These are phyloP conservation scores for Lathronympha strigana DNA, from an alignment of 2,888 invertebrate species.

Conservation along the genomic window DNA sequence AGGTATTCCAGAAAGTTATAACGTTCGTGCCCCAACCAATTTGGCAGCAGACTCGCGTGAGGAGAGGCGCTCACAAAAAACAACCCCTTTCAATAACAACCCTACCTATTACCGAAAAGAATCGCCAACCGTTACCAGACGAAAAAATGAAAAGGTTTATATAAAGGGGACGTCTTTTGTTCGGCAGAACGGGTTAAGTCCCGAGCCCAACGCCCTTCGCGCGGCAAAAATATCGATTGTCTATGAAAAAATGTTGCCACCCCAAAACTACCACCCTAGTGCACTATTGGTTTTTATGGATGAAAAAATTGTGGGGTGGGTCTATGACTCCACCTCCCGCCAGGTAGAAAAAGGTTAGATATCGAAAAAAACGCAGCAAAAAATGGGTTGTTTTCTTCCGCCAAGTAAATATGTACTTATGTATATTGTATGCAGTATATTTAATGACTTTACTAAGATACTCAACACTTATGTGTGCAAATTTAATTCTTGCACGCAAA, in stretches of 20 bases:
- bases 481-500: constrained; percentile 6
- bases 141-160: constrained; percentile 78
- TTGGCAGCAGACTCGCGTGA: constrained; percentile 74
- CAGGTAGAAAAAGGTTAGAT: constrained; percentile 70
- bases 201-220: constrained; percentile 61
- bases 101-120: constrained; percentile 79
- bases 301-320: constrained; percentile 74
- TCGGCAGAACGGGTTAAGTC: constrained; percentile 61
- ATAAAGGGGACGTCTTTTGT: constrained; percentile 75
- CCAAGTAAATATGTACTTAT: constrained; percentile 2
- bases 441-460: constrained; percentile 1
- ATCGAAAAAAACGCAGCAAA: constrained; percentile 57
- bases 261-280: constrained; percentile 54
- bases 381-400: constrained; percentile 36
- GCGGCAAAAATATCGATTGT: constrained; percentile 78
- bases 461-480: constrained; percentile 3
- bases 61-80: constrained; percentile 71
- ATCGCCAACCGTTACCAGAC: constrained; percentile 74
- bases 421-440: not conserved
- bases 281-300: constrained; percentile 71
- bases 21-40: constrained; percentile 72
- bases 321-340: constrained; percentile 66
- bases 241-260: constrained; percentile 76
- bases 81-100: constrained; percentile 68
- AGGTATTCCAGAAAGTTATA: constrained; percentile 38